These are phyloP conservation scores for Timandra comae DNA, from an alignment of 2,888 invertebrate genomes.

Conservation along the genomic window DNA sequence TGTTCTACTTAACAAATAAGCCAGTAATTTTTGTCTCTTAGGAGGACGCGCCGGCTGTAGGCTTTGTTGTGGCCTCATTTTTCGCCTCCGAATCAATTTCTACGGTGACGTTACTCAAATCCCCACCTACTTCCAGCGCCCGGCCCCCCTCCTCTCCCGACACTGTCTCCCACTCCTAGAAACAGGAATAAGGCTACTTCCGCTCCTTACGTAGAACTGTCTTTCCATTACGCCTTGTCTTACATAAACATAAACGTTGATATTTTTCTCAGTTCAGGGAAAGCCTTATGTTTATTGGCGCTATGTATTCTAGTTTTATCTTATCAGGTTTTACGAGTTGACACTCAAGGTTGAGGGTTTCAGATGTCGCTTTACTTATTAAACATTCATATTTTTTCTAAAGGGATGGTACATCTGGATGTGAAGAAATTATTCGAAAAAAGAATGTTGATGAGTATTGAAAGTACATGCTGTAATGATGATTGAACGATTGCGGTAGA, in stretches of 20 bases:
- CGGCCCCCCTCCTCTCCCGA: conserved; percentile 19
- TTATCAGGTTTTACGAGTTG: conserved; percentile 20
- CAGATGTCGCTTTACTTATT: conserved; percentile 12
- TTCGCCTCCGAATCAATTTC: conserved; percentile 70
- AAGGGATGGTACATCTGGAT: too few species aligned
- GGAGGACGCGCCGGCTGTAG: conserved; percentile 48
- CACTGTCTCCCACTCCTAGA: conserved; percentile 40
- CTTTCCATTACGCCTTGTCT: conserved; percentile 39
- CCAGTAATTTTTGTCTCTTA: conserved; percentile 59
- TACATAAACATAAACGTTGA: conserved; percentile 33
- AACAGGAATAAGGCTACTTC: conserved; percentile 56
- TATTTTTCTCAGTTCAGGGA: conserved; percentile 26
- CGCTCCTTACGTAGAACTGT: conserved; percentile 47
- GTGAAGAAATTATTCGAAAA: conserved; percentile 2
- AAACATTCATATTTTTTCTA: too few species aligned
- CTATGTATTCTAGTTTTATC: conserved; percentile 17
- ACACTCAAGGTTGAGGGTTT: conserved; percentile 15
- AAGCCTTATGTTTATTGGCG: conserved; percentile 20
- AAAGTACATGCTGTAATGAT: conserved; percentile 18
- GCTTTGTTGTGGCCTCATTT: conserved; percentile 63
- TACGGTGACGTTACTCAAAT: conserved; percentile 60
- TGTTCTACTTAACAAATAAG: conserved; percentile 51
- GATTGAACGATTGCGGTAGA: conserved; percentile 26
- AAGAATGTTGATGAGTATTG: conserved; percentile 10
- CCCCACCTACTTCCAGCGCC: conserved; percentile 30